Evolutionary conservation across 2,113 vertebrate species (phyloP).

Genomic region (Actinemys pallida): DNA sequence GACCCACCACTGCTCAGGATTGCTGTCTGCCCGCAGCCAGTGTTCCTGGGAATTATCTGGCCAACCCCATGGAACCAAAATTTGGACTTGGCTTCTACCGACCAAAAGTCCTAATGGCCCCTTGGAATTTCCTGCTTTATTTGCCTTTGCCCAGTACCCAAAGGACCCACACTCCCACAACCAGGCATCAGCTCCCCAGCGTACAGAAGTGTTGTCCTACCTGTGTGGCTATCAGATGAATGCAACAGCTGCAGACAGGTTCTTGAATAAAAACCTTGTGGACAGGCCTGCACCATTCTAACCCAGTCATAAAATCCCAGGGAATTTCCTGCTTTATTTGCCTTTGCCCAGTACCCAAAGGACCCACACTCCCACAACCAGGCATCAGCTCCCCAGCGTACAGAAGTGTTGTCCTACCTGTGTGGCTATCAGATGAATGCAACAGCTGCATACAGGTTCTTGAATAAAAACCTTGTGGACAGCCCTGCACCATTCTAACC

Average conservation of each 20-base stretch:
- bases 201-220: not conserved
- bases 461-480: too few relatives aligned
- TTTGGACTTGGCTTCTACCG: not conserved
- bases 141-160: not conserved
- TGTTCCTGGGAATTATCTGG: not conserved
- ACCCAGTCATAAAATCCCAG: not conserved
- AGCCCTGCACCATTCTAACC: too few relatives aligned
- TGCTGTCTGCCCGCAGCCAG: not conserved
- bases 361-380: not conserved
- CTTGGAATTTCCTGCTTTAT: not conserved
- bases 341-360: not conserved
- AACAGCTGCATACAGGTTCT: not conserved
- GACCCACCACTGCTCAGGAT: not conserved
- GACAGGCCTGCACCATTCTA: too few relatives aligned
- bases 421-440: not conserved
- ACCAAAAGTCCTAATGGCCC: not conserved
- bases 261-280: too few relatives aligned
- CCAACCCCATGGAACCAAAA: not conserved
- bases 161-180: not conserved
- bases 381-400: not conserved
- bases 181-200: not conserved
- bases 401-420: not conserved
- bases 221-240: not conserved
- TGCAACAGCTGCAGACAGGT: not conserved
- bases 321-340: not conserved